Percentiles rank a stretch among this genome's conserved stretches.
Conservation (phyloP, 2,888 invertebrate species). For the Ashinkailepas kermadecensis region DNA sequence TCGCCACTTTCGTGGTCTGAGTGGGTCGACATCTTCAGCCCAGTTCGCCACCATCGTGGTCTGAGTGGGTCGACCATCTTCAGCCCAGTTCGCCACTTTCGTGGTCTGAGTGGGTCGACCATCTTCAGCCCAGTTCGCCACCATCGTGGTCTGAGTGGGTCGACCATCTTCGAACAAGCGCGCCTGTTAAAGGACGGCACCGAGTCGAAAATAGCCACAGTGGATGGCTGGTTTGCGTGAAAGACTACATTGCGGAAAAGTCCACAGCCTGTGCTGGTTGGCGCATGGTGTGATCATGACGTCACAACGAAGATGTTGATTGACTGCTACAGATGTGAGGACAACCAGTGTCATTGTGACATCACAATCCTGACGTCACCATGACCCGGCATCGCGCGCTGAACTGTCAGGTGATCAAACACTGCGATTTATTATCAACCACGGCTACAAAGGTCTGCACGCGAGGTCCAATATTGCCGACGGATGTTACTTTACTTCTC, state of each 20-base stretch:
- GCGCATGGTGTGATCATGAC: neutral
- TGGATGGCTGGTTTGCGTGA: too few species aligned
- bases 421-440: neutral
- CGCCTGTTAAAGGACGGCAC: too few species aligned
- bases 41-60: too few species aligned
- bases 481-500: neutral
- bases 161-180: too few species aligned
- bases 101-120: too few species aligned
- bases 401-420: neutral
- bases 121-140: too few species aligned
- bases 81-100: too few species aligned
- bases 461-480: neutral
- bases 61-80: too few species aligned
- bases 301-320: neutral
- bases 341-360: neutral
- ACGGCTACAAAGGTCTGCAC: neutral
- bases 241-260: neutral
- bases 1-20: too few species aligned
- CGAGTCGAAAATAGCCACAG: too few species aligned
- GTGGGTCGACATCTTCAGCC: too few species aligned
- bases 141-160: too few species aligned
- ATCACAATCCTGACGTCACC: neutral
- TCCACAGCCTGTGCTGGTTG: neutral
- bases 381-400: neutral
- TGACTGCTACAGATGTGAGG: neutral